phyloP scores from a whole-genome alignment of 35 echinoderm and acorn worm species.

The Nesometra sesokonis region DNA sequence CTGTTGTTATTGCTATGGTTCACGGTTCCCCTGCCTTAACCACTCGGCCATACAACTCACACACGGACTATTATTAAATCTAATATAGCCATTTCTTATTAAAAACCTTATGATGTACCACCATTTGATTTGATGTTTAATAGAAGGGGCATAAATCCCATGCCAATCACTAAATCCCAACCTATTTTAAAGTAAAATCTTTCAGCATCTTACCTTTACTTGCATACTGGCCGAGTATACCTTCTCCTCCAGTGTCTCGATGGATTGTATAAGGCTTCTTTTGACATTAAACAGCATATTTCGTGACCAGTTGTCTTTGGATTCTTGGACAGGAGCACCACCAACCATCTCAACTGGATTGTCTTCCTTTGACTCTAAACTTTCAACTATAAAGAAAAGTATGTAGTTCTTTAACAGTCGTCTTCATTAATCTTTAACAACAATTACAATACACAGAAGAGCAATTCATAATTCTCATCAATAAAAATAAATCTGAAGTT shows the following conservation, averaged over 20 bases:
- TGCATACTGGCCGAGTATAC: slow-evolving; percentile 83
- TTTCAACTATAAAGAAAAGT: background rate
- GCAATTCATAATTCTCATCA: too few relatives aligned
- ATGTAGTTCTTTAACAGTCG: background rate
- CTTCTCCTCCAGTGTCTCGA: slow-evolving; percentile 89
- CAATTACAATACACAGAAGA: too few relatives aligned
- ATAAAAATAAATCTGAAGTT: too few relatives aligned
- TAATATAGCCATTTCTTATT: background rate
- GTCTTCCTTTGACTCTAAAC: background rate
- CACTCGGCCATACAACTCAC: too few relatives aligned
- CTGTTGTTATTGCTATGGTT: too few relatives aligned
- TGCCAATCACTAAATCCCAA: background rate
- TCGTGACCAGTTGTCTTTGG: slow-evolving; percentile 13
- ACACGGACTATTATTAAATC: too few relatives aligned
- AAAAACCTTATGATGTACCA: background rate
- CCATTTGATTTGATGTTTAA: background rate
- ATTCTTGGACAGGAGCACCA: slow-evolving; percentile 10
- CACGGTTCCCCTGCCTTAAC: too few relatives aligned
- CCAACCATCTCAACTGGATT: background rate
- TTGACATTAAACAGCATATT: slow-evolving; percentile 51
- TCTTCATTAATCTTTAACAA: too few relatives aligned
- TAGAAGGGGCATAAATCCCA: background rate
- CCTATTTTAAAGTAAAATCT: too few relatives aligned
- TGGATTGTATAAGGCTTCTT: slow-evolving; percentile 39
- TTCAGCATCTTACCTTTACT: slow-evolving; percentile 71